These are phyloP conservation scores for Aythya fuligula DNA, from an alignment of 2,797 vertebrate genomes.

Conservation along the genomic window DNA sequence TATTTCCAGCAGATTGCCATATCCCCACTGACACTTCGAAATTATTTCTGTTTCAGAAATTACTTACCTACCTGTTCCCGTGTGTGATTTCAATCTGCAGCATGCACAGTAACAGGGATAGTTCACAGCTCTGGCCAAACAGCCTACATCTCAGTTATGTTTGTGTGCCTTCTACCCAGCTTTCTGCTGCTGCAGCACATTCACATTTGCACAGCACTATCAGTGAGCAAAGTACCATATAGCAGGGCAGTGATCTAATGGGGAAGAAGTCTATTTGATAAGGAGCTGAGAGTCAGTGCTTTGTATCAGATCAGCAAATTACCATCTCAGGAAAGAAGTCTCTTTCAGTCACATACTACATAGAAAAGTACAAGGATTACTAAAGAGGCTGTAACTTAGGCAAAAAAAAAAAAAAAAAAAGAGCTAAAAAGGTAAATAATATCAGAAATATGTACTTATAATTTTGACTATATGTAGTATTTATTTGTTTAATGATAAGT, in stretches of 20 bases:
- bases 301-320: fast-evolving
- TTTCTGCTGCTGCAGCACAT: not conserved
- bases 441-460: not conserved
- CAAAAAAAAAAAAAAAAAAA: not conserved
- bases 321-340: fast-evolving
- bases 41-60: not conserved
- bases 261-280: fast-evolving
- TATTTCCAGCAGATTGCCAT: fast-evolving
- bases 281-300: not conserved
- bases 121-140: not conserved
- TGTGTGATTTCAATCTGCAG: not conserved
- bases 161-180: fast-evolving
- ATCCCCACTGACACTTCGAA: fast-evolving
- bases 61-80: not conserved
- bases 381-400: not conserved
- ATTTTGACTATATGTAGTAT: not conserved
- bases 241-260: fast-evolving
- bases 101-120: not conserved
- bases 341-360: not conserved
- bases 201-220: fast-evolving
- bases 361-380: not conserved
- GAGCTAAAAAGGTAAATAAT: not conserved
- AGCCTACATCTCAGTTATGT: fast-evolving
- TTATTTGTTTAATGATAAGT: not conserved
- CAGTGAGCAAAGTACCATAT: fast-evolving